Conservation (phyloP, 2,888 invertebrate species). For the Dryadula phaetusa region DNA sequence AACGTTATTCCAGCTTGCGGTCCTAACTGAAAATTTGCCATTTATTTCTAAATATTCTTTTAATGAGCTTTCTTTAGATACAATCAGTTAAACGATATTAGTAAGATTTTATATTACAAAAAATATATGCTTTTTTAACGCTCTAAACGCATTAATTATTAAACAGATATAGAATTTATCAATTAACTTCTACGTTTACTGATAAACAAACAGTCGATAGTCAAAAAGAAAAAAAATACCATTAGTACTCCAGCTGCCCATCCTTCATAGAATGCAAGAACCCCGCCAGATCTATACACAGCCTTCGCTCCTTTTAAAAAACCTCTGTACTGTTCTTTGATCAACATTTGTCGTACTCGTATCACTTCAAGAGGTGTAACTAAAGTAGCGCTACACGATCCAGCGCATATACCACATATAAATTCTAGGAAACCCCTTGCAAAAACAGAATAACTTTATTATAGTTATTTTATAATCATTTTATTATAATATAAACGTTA, state of each 20-base stretch:
- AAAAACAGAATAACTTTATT: slow-evolving; percentile 16
- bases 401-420: slow-evolving; percentile 63
- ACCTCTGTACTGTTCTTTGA: slow-evolving; percentile 66
- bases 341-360: slow-evolving; percentile 71
- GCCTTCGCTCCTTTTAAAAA: slow-evolving; percentile 59
- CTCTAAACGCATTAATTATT: no score
- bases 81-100: background rate
- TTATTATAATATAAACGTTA: no score
- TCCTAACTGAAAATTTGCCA: slow-evolving; percentile 63
- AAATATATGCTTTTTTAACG: no score
- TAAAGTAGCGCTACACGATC: slow-evolving; percentile 59
- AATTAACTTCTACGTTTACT: background rate
- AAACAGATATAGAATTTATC: no score
- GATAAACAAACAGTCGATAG: background rate
- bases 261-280: slow-evolving; percentile 71
- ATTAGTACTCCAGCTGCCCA: slow-evolving; percentile 66
- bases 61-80: no score
- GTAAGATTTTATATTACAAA: background rate
- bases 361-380: slow-evolving; percentile 72
- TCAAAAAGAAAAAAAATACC: slow-evolving; percentile 51
- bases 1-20: slow-evolving; percentile 72
- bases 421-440: slow-evolving; percentile 55
- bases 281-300: slow-evolving; percentile 67
- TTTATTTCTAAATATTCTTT: slow-evolving; percentile 34
- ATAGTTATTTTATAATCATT: no score